Conservation (phyloP, 1,140 invertebrate species). For the Trachymyrmex cornetzi region DNA sequence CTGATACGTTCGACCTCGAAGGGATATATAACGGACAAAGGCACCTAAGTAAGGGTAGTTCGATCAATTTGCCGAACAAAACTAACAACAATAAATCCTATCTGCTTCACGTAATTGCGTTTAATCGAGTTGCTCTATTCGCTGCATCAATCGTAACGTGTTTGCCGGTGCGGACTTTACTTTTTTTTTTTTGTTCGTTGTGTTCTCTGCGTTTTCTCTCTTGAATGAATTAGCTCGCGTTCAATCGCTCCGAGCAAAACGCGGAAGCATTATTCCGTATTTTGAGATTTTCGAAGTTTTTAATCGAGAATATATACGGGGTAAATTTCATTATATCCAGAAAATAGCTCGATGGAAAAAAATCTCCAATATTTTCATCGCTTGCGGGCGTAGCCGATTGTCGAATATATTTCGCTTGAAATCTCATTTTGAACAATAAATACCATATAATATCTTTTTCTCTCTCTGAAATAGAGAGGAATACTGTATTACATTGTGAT, state of each 20-base stretch:
- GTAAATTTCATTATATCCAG: background rate
- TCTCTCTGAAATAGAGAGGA: background rate
- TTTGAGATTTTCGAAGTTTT: background rate
- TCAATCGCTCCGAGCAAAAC: background rate
- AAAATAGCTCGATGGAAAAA: constrained; percentile 3
- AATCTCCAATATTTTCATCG: background rate
- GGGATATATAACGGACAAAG: constrained; percentile 53
- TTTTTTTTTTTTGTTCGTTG: background rate
- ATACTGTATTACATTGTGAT: constrained; percentile 34
- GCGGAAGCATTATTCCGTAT: background rate
- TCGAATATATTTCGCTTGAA: background rate
- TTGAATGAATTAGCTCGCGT: constrained; percentile 4
- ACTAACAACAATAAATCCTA: constrained; percentile 69
- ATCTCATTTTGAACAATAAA: background rate
- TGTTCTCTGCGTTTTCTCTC: background rate
- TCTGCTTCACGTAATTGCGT: constrained; percentile 78
- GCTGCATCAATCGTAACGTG: constrained; percentile 75
- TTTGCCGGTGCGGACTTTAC: constrained; percentile 5
- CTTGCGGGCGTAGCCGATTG: background rate
- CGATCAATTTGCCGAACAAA: constrained; percentile 75
- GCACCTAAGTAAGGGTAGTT: constrained; percentile 70
- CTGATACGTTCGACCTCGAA: constrained; percentile 66
- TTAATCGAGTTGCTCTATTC: constrained; percentile 83
- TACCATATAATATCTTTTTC: background rate
- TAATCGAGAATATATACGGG: background rate